Conservation (phyloP, 1,140 invertebrate species). For the Temnothorax curvispinosus region DNA sequence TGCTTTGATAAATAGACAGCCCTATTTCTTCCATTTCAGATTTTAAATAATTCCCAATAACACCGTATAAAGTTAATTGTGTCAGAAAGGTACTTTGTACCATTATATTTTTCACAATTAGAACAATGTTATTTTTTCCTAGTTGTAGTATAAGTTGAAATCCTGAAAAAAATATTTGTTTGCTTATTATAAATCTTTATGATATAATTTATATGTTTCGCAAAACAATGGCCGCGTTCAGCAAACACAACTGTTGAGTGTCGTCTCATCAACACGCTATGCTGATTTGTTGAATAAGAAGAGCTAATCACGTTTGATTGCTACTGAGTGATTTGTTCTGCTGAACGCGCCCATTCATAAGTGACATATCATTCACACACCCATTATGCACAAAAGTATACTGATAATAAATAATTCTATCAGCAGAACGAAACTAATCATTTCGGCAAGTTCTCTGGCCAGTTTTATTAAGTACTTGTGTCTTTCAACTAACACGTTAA, state of each 20-base stretch:
- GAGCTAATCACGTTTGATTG: no score
- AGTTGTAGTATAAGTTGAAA: constrained; percentile 59
- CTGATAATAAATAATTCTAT: constrained; percentile 51
- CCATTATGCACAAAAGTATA: constrained; percentile 51
- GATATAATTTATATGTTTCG: background rate
- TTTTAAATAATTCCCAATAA: constrained; percentile 61
- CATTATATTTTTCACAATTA: constrained; percentile 26
- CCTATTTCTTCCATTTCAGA: constrained; percentile 46
- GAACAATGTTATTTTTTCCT: background rate
- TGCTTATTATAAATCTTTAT: background rate
- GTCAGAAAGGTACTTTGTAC: background rate
- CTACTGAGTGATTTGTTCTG: no score
- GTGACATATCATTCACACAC: constrained; percentile 14
- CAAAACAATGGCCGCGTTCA: background rate
- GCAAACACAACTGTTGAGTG: no score
- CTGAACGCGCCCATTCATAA: background rate
- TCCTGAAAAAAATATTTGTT: constrained; percentile 25
- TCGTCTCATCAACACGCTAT: no score
- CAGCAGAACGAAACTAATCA: constrained; percentile 29
- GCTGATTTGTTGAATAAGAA: no score
- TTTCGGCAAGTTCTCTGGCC: constrained; percentile 12
- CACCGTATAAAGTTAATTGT: constrained; percentile 39
- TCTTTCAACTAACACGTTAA: constrained; percentile 3
- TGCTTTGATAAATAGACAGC: background rate
- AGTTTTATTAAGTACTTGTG: constrained; percentile 35